Evolutionary conservation across 2,888 invertebrate genomes (phyloP).

Genomic region (Drosophila sordidapex): DNA sequence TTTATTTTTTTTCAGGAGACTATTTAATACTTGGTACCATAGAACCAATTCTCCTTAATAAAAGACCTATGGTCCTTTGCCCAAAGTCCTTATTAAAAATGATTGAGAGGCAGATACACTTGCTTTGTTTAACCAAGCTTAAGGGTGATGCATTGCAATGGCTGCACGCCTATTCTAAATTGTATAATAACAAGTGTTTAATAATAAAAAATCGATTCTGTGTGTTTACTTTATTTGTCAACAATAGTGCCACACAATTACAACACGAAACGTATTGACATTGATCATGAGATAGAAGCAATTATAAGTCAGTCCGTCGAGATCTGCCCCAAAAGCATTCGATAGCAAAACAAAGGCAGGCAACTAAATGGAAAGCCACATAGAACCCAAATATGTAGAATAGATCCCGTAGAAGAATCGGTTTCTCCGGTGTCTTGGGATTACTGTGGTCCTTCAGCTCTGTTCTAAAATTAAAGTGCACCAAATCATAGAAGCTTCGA

Average conservation of each 20-base stretch:
- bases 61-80: no score
- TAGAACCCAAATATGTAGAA: constrained; percentile 42
- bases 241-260: neutral
- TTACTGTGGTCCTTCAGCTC: constrained; percentile 38
- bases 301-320: neutral
- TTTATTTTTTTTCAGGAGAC: no score
- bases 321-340: constrained; percentile 27
- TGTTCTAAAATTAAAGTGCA: constrained; percentile 8
- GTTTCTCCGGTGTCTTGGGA: no score
- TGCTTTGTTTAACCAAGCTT: no score
- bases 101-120: no score
- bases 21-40: no score
- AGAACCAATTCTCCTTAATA: no score
- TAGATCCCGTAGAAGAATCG: constrained; percentile 32
- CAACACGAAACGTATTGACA: neutral
- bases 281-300: neutral
- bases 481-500: constrained; percentile 53
- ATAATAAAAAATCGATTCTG: neutral
- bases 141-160: no score
- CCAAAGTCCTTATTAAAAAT: no score
- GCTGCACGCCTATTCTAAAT: neutral
- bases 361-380: neutral
- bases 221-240: neutral
- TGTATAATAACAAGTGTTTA: neutral
- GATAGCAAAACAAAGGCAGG: constrained; percentile 35